Percentiles rank a stretch among this genome's conserved stretches.
Conservation (phyloP, 2,113 vertebrate genomes). For the Pedetes capensis region DNA sequence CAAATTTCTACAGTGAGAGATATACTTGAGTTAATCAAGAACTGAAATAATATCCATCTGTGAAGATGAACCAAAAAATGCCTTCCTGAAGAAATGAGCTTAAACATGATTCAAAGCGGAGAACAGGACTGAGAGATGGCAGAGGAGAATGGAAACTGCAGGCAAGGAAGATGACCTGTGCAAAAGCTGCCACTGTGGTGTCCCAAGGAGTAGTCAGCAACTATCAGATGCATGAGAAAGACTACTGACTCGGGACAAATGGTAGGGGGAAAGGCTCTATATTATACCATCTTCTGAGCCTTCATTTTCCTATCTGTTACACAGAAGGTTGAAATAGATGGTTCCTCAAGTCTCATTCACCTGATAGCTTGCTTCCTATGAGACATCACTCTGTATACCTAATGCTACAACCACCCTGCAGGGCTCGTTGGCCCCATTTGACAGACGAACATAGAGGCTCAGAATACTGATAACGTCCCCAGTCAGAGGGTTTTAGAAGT, state of each 20-base stretch:
- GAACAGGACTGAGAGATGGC: not conserved
- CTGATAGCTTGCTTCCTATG: not conserved
- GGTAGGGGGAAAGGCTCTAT: accelerated
- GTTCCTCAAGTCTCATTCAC: not conserved
- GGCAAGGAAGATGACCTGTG: not conserved
- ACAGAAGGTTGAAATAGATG: not conserved
- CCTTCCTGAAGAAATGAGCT: slow-evolving; percentile 37
- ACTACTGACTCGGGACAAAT: not conserved
- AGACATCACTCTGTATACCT: not conserved
- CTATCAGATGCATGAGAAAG: not conserved
- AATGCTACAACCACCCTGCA: no score
- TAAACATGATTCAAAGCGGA: not conserved
- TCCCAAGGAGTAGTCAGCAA: not conserved
- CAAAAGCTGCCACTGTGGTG: not conserved
- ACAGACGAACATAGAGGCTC: not conserved
- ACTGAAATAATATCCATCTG: slow-evolving; percentile 31
- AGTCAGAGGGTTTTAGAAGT: not conserved
- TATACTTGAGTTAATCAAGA: not conserved
- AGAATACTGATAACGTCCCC: not conserved
- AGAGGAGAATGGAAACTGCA: not conserved
- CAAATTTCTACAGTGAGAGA: not conserved
- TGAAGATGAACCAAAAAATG: not conserved
- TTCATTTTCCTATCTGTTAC: not conserved
- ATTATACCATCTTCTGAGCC: not conserved
- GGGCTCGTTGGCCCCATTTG: not conserved